Evolutionary conservation across 2,113 vertebrate species (phyloP), one percentile per base, ranked within the genome.

Genomic region (Antechinus stuartii): DNA sequence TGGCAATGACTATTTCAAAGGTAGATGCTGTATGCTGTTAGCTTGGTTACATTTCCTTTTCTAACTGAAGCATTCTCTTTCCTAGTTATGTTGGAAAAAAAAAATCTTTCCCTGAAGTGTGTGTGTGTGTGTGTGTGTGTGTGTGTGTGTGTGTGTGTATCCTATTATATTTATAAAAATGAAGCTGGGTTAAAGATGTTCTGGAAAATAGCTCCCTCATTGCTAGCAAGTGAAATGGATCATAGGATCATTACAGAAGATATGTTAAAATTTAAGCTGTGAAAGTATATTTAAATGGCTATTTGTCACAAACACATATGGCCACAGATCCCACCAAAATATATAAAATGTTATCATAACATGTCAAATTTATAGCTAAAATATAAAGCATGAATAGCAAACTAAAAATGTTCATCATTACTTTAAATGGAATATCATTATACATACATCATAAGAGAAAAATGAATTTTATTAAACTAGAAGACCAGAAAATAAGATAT

Each of bases 91-190:
- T n/a, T n/a, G 30, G 0, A 68, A 68, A 68, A 35, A 35, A n/a
- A 35, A 35, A n/a, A 68, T 56, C 7, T 56, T 56, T 56, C 6
- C 7, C 7, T 56, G 26, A 57, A 9, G 9, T 27, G 9, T 57
- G 9, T 57, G 25, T 61, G 22, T n/a, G 16, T 76, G 14, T 76
- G 11, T 76, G 2, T n/a, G n/a, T 76, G 11, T 76, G 2, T n/a
- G n/a, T 2, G 6, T 19, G 1, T n/a, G 5, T n/a, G 6, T 76
- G 0, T 76, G 0, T 76, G 0, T 76, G 2, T 22, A n/a, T 42
- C 0, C 4, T n/a, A 68, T 16, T 35, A n/a, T n/a, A 35, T 68
- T 68, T 35, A n/a, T n/a, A 35, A 27, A 68, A 68, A 35, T 2
- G 16, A 68, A 16, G 35, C 30, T n/a, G 12, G 61, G 30, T 68